Percentiles rank a stretch among this genome's conserved stretches.
phyloP scores from a whole-genome alignment of 64 coral and sea anemone species.

The Anthopleura sola region DNA sequence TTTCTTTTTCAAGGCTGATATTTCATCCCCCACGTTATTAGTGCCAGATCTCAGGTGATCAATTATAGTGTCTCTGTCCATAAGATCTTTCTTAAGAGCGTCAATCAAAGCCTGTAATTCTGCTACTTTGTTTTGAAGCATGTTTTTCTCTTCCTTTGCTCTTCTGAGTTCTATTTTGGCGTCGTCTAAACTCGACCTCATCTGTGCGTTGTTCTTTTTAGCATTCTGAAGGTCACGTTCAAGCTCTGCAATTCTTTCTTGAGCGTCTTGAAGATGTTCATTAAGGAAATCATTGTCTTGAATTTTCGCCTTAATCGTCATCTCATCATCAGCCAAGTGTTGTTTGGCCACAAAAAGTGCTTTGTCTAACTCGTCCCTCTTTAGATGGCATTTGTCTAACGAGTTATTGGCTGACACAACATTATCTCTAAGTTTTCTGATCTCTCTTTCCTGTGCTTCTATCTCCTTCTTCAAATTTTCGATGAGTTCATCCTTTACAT shows the following conservation, averaged over 20 bases:
- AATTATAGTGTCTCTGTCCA: constrained; percentile 41
- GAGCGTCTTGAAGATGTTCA: constrained; percentile 17
- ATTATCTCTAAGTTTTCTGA: constrained; percentile 20
- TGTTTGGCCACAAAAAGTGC: constrained; percentile 20
- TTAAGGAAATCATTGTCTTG: constrained; percentile 12
- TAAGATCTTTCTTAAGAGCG: constrained; percentile 16
- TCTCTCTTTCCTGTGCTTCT: constrained; percentile 18
- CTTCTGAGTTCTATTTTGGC: constrained; percentile 58
- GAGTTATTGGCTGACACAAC: constrained; percentile 5
- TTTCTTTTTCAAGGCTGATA: constrained; percentile 70
- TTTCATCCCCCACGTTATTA: constrained; percentile 35
- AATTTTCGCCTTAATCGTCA: neutral
- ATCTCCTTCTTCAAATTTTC: constrained; percentile 44
- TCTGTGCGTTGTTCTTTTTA: constrained; percentile 54
- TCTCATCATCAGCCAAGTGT: constrained; percentile 22
- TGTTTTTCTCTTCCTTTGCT: constrained; percentile 54
- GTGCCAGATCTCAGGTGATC: constrained; percentile 57
- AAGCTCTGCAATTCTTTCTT: constrained; percentile 15
- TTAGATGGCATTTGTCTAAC: neutral
- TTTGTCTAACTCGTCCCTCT: constrained; percentile 37
- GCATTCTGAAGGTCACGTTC: constrained; percentile 31
- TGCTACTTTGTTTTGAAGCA: constrained; percentile 23
- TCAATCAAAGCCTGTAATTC: constrained; percentile 54
- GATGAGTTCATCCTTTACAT: constrained; percentile 51
- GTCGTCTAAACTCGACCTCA: constrained; percentile 48